phyloP scores from a whole-genome alignment of 2,888 invertebrate genomes.

The Mayetiola destructor region DNA sequence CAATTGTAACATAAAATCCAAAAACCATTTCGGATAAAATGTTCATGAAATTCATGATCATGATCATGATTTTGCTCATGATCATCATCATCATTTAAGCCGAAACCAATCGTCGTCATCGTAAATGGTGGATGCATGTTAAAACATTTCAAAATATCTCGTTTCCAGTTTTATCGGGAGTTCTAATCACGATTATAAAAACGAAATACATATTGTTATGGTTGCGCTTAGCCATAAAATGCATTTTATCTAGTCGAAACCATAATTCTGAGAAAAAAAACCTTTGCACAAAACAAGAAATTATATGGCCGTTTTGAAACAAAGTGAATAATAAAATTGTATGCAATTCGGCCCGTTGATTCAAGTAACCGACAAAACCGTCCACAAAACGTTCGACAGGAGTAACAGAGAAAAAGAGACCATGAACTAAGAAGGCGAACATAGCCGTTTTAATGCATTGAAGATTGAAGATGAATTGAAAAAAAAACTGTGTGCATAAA shows the following conservation, averaged over 20 bases:
- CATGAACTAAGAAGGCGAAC: too few relatives aligned
- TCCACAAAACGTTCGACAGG: background rate
- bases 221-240: background rate
- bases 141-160: background rate
- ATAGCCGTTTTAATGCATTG: too few relatives aligned
- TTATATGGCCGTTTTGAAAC: background rate
- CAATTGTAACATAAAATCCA: too few relatives aligned
- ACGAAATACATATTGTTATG: too few relatives aligned
- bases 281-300: conserved; percentile 10
- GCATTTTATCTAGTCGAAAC: conserved; percentile 3
- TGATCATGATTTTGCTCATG: conserved; percentile 10
- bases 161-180: conserved; percentile 5
- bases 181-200: conserved; percentile 6
- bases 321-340: background rate
- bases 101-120: too few relatives aligned
- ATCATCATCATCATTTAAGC: conserved; percentile 11
- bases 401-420: background rate
- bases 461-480: conserved; percentile 9
- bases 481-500: background rate
- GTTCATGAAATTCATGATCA: too few relatives aligned
- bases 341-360: background rate
- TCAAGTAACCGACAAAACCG: background rate
- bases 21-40: too few relatives aligned
- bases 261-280: conserved; percentile 11
- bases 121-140: too few relatives aligned